Percentiles rank a stretch among this genome's conserved stretches.
These are phyloP conservation scores for Catocala fraxini DNA, from an alignment of 2,888 invertebrate species.

Conservation along the genomic window DNA sequence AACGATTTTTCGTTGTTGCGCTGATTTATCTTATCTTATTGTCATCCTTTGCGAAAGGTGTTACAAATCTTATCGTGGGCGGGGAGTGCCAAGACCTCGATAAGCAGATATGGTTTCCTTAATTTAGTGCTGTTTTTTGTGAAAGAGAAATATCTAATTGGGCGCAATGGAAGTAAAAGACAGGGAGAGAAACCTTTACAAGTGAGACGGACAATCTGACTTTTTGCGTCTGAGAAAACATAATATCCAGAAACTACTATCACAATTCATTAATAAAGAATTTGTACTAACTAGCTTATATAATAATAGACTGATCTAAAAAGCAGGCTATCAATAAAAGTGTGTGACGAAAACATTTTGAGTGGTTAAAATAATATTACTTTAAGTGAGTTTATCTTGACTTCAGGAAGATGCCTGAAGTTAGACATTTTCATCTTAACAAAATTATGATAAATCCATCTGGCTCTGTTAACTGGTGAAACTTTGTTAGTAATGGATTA, in stretches of 20 bases:
- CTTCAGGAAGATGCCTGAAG: not conserved
- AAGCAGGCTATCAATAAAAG: no score
- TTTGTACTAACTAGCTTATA: not conserved
- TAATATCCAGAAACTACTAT: conserved; percentile 14
- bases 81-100: not conserved
- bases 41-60: conserved; percentile 14
- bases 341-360: not conserved
- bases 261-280: conserved; percentile 15
- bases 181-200: conserved; percentile 31
- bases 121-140: not conserved
- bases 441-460: conserved; percentile 4
- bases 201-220: conserved; percentile 46
- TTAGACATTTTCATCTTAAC: conserved; percentile 5
- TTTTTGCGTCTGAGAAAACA: conserved; percentile 37
- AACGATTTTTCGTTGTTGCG: conserved; percentile 33
- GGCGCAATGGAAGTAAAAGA: conserved; percentile 35
- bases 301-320: not conserved
- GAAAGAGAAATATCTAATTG: conserved; percentile 26
- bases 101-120: not conserved
- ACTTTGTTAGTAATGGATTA: conserved; percentile 3
- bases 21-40: conserved; percentile 35
- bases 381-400: conserved; percentile 1
- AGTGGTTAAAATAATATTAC: not conserved
- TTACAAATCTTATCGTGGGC: conserved; percentile 11
- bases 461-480: conserved; percentile 4